These are phyloP conservation scores for Enteromius treurensis DNA, from an alignment of 2,797 vertebrate species.

Conservation along the genomic window DNA sequence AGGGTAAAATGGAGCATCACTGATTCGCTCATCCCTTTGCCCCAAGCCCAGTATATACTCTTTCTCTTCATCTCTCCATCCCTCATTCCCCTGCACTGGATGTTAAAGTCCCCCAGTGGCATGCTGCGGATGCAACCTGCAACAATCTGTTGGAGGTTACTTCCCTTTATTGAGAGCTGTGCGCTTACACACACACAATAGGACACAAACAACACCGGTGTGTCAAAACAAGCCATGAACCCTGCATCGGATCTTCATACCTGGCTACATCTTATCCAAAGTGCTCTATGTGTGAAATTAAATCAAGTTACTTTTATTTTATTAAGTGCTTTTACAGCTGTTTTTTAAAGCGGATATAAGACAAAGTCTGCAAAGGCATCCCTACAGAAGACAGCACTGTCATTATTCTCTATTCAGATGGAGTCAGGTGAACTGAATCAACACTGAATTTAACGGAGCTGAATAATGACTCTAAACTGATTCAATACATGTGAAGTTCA, in stretches of 20 bases:
- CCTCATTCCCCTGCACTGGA: conserved; percentile 35
- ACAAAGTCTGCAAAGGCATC: not conserved
- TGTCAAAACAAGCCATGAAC: not conserved
- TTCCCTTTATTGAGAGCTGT: conserved; percentile 5
- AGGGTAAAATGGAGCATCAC: conserved; percentile 45
- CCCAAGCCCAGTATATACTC: conserved; percentile 25
- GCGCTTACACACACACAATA: not conserved
- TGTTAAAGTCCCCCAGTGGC: conserved; percentile 22
- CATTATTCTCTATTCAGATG: not conserved
- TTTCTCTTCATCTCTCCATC: conserved; percentile 29
- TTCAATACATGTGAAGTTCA: not conserved
- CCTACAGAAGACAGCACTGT: not conserved
- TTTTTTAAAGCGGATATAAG: no score
- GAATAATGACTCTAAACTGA: not conserved
- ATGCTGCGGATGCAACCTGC: conserved; percentile 44
- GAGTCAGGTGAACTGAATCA: not conserved
- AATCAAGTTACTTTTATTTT: not conserved
- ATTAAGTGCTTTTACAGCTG: not conserved
- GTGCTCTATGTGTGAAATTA: not conserved
- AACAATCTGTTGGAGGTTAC: conserved; percentile 41
- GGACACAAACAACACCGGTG: conserved; percentile 9
- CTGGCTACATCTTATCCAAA: not conserved
- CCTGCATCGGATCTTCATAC: not conserved
- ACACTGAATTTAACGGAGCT: not conserved
- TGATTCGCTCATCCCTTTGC: conserved; percentile 45